Evolutionary conservation across 2,797 vertebrate species (phyloP).

Genomic region (Cetoscarus ocellatus): DNA sequence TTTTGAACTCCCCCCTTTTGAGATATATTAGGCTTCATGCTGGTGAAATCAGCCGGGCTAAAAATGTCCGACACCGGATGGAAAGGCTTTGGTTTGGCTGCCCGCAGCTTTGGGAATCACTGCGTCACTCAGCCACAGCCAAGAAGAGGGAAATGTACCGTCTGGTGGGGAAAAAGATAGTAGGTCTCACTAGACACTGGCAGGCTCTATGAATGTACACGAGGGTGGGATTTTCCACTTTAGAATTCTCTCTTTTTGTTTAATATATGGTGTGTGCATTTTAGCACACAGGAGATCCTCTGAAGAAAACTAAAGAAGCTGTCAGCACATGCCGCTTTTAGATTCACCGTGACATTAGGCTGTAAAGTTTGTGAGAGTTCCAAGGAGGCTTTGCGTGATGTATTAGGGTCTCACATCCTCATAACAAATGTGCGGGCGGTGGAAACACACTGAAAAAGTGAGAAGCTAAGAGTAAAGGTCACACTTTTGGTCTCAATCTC

Average conservation of each 20-base stretch:
- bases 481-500: conserved; percentile 18
- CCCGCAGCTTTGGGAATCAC: conserved; percentile 63
- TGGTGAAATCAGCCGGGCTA: conserved; percentile 67
- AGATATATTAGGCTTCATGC: conserved; percentile 62
- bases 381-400: conserved; percentile 23
- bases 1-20: conserved; percentile 55
- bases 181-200: conserved; percentile 53
- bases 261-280: conserved; percentile 45
- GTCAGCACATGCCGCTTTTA: conserved; percentile 45
- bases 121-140: conserved; percentile 45
- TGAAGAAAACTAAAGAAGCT: conserved; percentile 44
- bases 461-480: conserved; percentile 30
- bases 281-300: conserved; percentile 41
- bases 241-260: conserved; percentile 52
- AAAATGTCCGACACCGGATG: conserved; percentile 69
- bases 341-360: conserved; percentile 24
- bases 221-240: conserved; percentile 76
- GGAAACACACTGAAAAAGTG: conserved; percentile 25
- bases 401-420: conserved; percentile 25
- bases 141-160: conserved; percentile 61
- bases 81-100: conserved; percentile 71
- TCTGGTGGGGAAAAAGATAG: conserved; percentile 66
- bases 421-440: conserved; percentile 13
- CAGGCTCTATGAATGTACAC: conserved; percentile 30
- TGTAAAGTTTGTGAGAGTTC: conserved; percentile 21